phyloP scores from a whole-genome alignment of 2,797 vertebrate genomes.

The Enteromius afrohamiltoni region DNA sequence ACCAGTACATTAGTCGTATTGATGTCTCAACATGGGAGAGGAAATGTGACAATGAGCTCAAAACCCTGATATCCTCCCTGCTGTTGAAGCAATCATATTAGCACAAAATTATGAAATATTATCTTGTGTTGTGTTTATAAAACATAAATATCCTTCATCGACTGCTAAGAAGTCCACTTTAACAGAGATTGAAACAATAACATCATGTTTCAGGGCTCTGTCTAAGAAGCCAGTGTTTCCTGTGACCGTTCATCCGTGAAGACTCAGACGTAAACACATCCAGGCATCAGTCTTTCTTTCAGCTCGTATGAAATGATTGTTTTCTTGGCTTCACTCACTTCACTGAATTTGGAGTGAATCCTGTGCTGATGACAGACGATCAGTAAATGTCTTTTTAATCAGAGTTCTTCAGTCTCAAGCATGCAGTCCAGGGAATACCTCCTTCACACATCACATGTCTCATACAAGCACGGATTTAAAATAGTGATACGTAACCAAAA shows the following conservation, averaged over 20 bases:
- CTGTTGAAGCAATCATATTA: constrained; percentile 4
- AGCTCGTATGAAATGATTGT: constrained; percentile 3
- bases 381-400: not conserved
- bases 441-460: not conserved
- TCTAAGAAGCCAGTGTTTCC: constrained; percentile 4
- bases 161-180: not conserved
- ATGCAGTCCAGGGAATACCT: not conserved
- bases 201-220: not conserved
- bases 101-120: not conserved
- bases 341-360: not conserved
- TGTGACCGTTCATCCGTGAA: not conserved
- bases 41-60: not conserved
- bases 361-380: not conserved
- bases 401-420: not conserved
- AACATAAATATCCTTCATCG: not conserved
- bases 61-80: not conserved
- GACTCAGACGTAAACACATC: constrained; percentile 21
- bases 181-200: not conserved
- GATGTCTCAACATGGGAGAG: not conserved
- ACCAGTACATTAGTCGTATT: not conserved
- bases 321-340: not conserved
- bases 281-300: constrained; percentile 6
- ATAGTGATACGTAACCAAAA: too few species aligned
- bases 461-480: not conserved
- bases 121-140: constrained; percentile 2